Evolutionary conservation across 2,797 vertebrate species (phyloP).

Genomic region (Hemitrygon akajei): DNA sequence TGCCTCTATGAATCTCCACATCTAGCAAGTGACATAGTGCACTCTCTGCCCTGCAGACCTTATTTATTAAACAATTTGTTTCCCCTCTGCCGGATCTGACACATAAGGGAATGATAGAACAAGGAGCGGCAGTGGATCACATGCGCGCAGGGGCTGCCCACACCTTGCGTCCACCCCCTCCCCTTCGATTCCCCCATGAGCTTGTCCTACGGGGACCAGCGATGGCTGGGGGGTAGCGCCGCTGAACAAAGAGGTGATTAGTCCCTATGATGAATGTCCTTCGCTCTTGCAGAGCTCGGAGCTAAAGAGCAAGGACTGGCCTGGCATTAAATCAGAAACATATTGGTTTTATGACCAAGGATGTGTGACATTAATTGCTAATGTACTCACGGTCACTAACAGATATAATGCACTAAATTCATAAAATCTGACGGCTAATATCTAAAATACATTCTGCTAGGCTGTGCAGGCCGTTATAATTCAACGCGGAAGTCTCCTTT

Average conservation of each 20-base stretch:
- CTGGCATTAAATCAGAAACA: constrained; percentile 65
- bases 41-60: constrained; percentile 48
- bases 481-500: neutral
- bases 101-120: constrained; percentile 73
- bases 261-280: constrained; percentile 55
- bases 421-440: constrained; percentile 69
- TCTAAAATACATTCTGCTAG: constrained; percentile 68
- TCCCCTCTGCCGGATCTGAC: constrained; percentile 53
- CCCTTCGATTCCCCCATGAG: neutral
- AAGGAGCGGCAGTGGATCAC: constrained; percentile 49
- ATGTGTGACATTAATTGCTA: constrained; percentile 73
- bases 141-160: constrained; percentile 47
- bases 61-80: constrained; percentile 72
- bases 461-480: constrained; percentile 62
- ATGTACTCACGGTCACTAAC: constrained; percentile 70
- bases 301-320: constrained; percentile 39
- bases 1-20: constrained; percentile 40
- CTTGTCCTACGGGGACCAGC: neutral
- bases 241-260: constrained; percentile 49
- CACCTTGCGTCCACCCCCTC: constrained; percentile 46
- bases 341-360: constrained; percentile 68
- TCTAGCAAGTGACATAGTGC: constrained; percentile 47
- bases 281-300: constrained; percentile 45
- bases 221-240: neutral
- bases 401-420: constrained; percentile 71